Conservation (phyloP, 2,113 vertebrate genomes). For the Laterallus jamaicensis region DNA sequence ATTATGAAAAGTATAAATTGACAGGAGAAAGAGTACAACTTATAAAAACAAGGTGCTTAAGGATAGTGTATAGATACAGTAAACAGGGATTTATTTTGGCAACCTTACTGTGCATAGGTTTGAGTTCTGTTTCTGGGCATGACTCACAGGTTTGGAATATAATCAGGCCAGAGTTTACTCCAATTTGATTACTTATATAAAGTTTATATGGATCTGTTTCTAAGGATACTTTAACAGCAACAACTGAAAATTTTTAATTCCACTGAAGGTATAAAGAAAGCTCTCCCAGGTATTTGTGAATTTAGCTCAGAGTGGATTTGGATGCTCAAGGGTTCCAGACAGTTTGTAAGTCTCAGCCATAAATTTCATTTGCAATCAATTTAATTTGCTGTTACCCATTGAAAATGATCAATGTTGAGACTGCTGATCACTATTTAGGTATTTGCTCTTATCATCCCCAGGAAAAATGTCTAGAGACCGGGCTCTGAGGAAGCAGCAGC, state of each 20-base stretch:
- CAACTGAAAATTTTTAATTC: background rate
- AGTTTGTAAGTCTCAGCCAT: background rate
- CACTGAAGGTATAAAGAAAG: background rate
- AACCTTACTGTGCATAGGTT: background rate
- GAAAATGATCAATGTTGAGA: background rate
- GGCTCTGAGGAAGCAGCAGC: slow-evolving; percentile 90
- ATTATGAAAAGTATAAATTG: background rate
- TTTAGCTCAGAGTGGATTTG: background rate
- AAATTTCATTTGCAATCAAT: background rate
- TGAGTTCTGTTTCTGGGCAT: background rate
- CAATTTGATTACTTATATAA: background rate
- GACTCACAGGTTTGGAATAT: background rate
- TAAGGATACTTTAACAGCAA: background rate
- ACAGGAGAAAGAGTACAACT: background rate
- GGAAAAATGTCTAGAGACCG: slow-evolving; percentile 93
- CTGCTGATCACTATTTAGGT: background rate
- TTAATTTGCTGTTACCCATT: background rate
- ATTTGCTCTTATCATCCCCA: slow-evolving; percentile 64
- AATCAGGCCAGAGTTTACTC: background rate
- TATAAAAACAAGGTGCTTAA: background rate
- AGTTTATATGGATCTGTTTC: background rate
- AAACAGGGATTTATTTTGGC: background rate
- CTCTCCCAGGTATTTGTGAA: background rate
- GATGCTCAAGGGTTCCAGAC: background rate
- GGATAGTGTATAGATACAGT: background rate